Percentiles rank a stretch among this genome's conserved stretches.
These are phyloP conservation scores for Ganaspis brasiliensis DNA, from an alignment of 2,888 invertebrate genomes.

Conservation along the genomic window DNA sequence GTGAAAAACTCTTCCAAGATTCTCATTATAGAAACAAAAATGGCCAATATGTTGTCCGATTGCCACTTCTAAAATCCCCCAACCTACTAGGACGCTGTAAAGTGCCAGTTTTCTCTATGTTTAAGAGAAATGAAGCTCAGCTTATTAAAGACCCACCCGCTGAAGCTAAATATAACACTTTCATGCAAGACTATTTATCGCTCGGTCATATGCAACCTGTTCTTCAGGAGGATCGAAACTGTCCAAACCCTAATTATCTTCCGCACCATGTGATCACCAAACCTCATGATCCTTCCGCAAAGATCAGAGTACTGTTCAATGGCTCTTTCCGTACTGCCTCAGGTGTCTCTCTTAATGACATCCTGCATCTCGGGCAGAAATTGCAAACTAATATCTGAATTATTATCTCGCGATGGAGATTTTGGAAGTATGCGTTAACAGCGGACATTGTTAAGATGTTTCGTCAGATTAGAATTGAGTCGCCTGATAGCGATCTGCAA, in stretches of 20 bases:
- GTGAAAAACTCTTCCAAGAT: neutral
- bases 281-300: neutral
- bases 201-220: neutral
- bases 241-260: neutral
- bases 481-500: neutral
- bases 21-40: neutral
- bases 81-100: neutral
- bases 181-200: neutral
- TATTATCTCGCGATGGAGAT: neutral
- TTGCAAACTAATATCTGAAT: neutral
- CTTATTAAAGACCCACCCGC: neutral
- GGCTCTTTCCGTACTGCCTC: neutral
- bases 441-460: neutral
- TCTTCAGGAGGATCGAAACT: neutral
- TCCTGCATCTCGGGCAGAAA: conserved; percentile 11
- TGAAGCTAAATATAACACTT: neutral
- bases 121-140: neutral
- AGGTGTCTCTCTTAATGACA: conserved; percentile 2
- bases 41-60: neutral
- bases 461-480: neutral
- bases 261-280: neutral
- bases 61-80: neutral
- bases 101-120: neutral
- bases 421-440: neutral
- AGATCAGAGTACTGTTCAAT: neutral